phyloP scores from a whole-genome alignment of 2,888 invertebrate species.

The Andrena marginata region DNA sequence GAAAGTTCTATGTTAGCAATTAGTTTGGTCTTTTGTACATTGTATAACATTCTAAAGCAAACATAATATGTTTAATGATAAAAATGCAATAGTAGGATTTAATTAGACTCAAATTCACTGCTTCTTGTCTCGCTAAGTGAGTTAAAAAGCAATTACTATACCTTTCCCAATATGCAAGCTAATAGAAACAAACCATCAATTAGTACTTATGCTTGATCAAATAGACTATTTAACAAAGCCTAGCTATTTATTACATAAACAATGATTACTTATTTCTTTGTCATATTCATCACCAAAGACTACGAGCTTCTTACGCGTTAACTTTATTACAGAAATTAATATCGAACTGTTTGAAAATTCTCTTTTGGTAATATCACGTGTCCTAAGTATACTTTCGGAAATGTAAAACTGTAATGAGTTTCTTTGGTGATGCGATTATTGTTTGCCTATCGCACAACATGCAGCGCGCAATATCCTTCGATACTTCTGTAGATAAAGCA shows the following conservation, averaged over 20 bases:
- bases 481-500: conserved; percentile 25
- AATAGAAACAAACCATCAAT: conserved; percentile 80
- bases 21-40: conserved; percentile 34
- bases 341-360: not conserved
- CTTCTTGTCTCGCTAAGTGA: conserved; percentile 46
- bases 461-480: conserved; percentile 52
- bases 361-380: not conserved
- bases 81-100: conserved; percentile 25
- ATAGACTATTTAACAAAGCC: conserved; percentile 57
- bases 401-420: conserved; percentile 4
- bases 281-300: conserved; percentile 62
- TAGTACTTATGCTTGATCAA: conserved; percentile 72
- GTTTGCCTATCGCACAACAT: conserved; percentile 60
- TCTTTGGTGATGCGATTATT: conserved; percentile 61
- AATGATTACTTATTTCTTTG: conserved; percentile 27
- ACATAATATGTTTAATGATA: conserved; percentile 30
- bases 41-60: conserved; percentile 60
- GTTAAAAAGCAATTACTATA: conserved; percentile 79
- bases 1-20: conserved; percentile 32
- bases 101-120: conserved; percentile 40
- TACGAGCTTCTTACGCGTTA: not conserved
- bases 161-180: conserved; percentile 84
- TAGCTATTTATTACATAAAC: conserved; percentile 45
- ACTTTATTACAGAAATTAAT: not conserved
- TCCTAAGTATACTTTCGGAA: not conserved